Evolutionary conservation across 2,113 vertebrate genomes (phyloP).

Genomic region (Oenanthe melanoleuca): DNA sequence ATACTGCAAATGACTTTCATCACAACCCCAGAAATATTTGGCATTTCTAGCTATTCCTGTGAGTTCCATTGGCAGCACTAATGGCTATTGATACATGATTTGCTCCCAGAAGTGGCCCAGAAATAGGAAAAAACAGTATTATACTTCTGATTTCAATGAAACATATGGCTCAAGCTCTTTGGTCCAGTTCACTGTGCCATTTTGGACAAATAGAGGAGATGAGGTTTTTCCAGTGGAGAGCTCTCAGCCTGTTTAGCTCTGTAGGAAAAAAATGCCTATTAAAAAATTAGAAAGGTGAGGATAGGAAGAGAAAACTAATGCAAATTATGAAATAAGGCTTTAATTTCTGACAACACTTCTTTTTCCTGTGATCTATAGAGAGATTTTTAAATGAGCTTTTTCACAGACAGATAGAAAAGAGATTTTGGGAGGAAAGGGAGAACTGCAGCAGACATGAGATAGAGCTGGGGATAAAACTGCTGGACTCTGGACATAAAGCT

Average conservation of each 20-base stretch:
- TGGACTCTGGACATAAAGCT: not conserved
- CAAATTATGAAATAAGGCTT: not conserved
- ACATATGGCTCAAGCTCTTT: not conserved
- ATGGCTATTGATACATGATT: not conserved
- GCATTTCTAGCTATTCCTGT: not conserved
- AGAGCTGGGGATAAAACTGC: not conserved
- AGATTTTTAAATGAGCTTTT: not conserved
- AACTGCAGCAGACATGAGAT: not conserved
- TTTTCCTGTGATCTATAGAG: not conserved
- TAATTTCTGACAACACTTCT: not conserved
- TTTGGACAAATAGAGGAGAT: not conserved
- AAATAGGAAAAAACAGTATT: not conserved
- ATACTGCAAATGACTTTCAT: not conserved
- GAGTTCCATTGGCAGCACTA: not conserved
- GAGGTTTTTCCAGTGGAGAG: not conserved
- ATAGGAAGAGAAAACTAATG: not conserved
- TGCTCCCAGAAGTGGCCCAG: not conserved
- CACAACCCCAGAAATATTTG: not conserved
- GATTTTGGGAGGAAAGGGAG: not conserved
- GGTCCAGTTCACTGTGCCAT: not conserved
- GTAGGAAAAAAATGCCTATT: not conserved
- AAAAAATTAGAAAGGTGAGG: not conserved
- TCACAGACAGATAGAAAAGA: not conserved
- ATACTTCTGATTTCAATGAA: not conserved
- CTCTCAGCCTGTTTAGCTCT: not conserved